A percentile compares a stretch with the other conserved stretches of the same genome.
Conservation (phyloP, 37 sponge, comb jelly and placozoan species). For the Spongilla lacustris region DNA sequence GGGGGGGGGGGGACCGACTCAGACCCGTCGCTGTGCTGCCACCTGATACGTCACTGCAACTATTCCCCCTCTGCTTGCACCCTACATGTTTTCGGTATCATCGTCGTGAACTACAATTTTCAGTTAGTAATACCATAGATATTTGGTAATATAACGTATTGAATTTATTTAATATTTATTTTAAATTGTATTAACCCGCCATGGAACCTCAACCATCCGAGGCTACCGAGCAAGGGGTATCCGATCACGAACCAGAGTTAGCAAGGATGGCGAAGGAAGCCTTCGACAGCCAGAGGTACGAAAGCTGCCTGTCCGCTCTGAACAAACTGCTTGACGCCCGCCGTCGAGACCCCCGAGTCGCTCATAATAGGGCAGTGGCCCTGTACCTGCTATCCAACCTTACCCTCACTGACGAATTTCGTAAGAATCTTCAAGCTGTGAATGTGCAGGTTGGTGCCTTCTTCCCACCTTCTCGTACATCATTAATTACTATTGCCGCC, state of each 20-base stretch:
- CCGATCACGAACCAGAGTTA: constrained; percentile 56
- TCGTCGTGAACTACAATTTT: too few species aligned
- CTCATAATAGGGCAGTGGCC: constrained; percentile 87
- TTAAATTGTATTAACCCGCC: not conserved
- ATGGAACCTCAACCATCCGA: not conserved
- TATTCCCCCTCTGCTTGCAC: too few species aligned
- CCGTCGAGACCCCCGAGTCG: constrained; percentile 68
- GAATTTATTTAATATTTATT: too few species aligned
- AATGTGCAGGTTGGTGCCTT: constrained; percentile 55
- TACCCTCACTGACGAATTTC: constrained; percentile 88
- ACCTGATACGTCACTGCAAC: too few species aligned
- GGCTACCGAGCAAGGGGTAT: not conserved
- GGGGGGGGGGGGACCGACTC: too few species aligned
- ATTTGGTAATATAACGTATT: too few species aligned
- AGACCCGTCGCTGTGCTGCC: too few species aligned
- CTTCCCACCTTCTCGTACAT: not conserved
- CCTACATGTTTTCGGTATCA: too few species aligned
- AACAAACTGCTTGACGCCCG: constrained; percentile 78
- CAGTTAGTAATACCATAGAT: too few species aligned
- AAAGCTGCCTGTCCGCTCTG: constrained; percentile 79
- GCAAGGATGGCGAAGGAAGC: constrained; percentile 64
- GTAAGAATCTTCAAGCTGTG: constrained; percentile 63
- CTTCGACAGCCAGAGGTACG: constrained; percentile 72
- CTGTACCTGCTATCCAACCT: constrained; percentile 83
- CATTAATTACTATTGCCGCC: not conserved